Evolutionary conservation across 2,888 invertebrate genomes (phyloP), one percentile per base, ranked within the genome.

Genomic region (Phengaris arion): DNA sequence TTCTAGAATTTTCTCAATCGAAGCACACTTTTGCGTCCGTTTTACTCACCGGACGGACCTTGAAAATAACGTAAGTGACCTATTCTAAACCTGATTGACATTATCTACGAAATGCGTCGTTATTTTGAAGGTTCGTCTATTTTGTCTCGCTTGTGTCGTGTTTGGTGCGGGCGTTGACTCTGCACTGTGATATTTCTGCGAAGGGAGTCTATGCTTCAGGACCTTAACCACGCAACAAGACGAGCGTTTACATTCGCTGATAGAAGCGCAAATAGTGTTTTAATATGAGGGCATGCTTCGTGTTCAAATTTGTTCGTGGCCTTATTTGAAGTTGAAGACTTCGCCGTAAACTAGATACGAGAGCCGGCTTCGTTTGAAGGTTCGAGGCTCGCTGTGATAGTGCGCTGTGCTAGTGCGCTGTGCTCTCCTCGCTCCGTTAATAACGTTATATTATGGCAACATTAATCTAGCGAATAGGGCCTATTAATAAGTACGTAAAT

Each of bases 381-480:
- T 80, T 81, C 81, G 87, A 81, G 85, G 80, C 85, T 83, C 78
- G 79, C 92, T 93, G 93, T 93, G 93, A 93, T 93, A 93, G 88
- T 88, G 86, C 87, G 92, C 92, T 92, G 92, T 91, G 91, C 88
- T 86, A 93, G 88, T 88, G 86, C 87, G 92, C 92, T 92, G 92
- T 91, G 91, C 88, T 86, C 87, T 85, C 88, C 88, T 86, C 86
- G 81, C 85, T 81, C 85, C 88, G 77, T 76, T 77, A 76, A 79
- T 78, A 74, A 79, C 77, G 76, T 74, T 80, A 79, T 79, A 35
- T 35, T 35, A 79, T 77, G 77, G 77, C 79, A 79, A 76, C 78
- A 76, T 79, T 81, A 76, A 79, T 76, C 79, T 80, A 80, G 77
- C 77, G 76, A 76, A 79, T 87, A 88, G 86, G 89, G 89, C 89